Evolutionary conservation across 2,888 invertebrate species (phyloP).

Genomic region (Ornithoptera priamus): DNA sequence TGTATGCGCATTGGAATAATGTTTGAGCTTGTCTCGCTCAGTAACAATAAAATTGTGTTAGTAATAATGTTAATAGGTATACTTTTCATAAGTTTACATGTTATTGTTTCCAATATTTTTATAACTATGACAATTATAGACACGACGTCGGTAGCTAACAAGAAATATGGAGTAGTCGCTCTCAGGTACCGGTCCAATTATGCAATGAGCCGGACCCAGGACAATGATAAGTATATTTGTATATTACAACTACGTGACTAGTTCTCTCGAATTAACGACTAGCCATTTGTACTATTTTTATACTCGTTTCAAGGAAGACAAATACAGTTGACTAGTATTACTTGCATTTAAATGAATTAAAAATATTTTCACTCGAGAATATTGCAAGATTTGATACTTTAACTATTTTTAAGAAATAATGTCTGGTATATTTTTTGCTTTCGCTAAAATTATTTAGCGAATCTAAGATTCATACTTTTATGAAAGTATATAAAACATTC

Average conservation of each 20-base stretch:
- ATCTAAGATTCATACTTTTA: no score
- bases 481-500: constrained; percentile 26
- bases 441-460: no score
- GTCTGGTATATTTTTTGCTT: no score
- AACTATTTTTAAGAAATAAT: not conserved
- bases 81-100: constrained; percentile 12
- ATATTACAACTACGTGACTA: constrained; percentile 58
- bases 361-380: not conserved
- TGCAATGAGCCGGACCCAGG: constrained; percentile 69
- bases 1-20: constrained; percentile 22
- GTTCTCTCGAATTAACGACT: constrained; percentile 44
- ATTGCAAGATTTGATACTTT: not conserved
- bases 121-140: constrained; percentile 45
- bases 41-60: constrained; percentile 7
- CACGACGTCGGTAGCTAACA: constrained; percentile 41
- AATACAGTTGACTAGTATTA: constrained; percentile 3
- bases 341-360: constrained; percentile 18
- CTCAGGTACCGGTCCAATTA: constrained; percentile 60
- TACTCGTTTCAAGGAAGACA: constrained; percentile 51
- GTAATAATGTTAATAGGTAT: constrained; percentile 17
- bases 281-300: constrained; percentile 43
- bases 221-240: constrained; percentile 65
- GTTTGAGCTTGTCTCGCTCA: constrained; percentile 3
- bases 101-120: constrained; percentile 18
- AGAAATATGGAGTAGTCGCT: constrained; percentile 51